phyloP scores from a whole-genome alignment of 2,797 vertebrate genomes.

The Phataginus tetradactyla region DNA sequence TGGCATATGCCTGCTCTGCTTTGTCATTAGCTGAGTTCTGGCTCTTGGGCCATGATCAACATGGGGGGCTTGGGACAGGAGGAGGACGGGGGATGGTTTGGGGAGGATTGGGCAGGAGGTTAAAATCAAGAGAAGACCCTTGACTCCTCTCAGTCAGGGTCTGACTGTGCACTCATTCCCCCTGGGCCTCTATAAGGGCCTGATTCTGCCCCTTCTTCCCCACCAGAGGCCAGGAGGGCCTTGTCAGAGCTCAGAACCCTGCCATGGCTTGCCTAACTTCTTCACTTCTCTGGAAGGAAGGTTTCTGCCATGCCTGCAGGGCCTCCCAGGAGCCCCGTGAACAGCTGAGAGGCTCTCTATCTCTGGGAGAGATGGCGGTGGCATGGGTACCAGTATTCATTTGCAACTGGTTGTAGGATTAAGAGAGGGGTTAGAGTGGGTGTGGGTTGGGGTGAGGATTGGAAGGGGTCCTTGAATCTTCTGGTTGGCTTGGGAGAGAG shows the following conservation, averaged over 20 bases:
- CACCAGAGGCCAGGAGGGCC: neutral
- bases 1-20: neutral
- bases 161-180: neutral
- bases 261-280: neutral
- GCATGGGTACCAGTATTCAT: neutral
- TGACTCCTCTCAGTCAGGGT: neutral
- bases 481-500: neutral
- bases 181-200: neutral
- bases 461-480: constrained; percentile 10
- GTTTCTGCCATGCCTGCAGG: neutral
- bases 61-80: no score
- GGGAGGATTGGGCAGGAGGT: neutral
- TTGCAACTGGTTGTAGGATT: constrained; percentile 4
- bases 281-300: constrained; percentile 30
- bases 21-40: neutral
- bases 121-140: neutral
- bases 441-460: neutral
- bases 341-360: neutral
- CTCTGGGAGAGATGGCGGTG: neutral
- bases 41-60: neutral
- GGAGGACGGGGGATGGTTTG: neutral
- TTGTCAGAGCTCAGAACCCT: neutral
- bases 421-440: neutral
- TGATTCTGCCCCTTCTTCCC: neutral
- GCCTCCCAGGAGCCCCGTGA: neutral